Evolutionary conservation across 2,113 vertebrate species (phyloP).

Genomic region (Clarias magur): DNA sequence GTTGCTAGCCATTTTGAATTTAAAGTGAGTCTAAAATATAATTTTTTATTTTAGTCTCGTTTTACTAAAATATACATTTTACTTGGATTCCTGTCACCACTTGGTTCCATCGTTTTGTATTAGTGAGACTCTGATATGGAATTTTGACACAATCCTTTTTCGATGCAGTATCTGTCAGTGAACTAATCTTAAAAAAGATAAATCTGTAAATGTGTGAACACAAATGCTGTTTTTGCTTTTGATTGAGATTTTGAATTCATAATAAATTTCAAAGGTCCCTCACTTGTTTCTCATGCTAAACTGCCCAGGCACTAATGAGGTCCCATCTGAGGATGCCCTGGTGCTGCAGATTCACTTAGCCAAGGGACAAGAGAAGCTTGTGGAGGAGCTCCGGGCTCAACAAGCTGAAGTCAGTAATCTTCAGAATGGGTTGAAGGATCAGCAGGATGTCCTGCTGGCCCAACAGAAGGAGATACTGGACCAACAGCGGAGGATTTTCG

Average conservation of each 20-base stretch:
- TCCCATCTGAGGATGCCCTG: constrained; percentile 81
- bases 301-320: constrained; percentile 79
- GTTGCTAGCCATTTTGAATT: background rate
- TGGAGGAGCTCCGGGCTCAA: constrained; percentile 78
- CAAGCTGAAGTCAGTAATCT: constrained; percentile 77
- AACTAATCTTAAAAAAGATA: background rate
- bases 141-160: background rate
- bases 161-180: background rate
- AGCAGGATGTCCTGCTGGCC: constrained; percentile 74
- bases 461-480: constrained; percentile 82
- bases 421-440: constrained; percentile 78
- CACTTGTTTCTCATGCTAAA: background rate
- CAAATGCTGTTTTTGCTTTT: background rate
- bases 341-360: constrained; percentile 81
- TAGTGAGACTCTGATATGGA: no score
- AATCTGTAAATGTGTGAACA: background rate
- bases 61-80: background rate
- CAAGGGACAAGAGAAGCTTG: constrained; percentile 82
- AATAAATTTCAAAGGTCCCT: background rate
- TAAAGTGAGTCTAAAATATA: background rate
- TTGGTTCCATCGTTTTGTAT: background rate
- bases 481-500: constrained; percentile 81
- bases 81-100: background rate
- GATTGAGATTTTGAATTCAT: background rate
- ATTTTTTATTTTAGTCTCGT: background rate